Conservation (phyloP, 2,113 vertebrate genomes). For the Rhagologus leucostigma region DNA sequence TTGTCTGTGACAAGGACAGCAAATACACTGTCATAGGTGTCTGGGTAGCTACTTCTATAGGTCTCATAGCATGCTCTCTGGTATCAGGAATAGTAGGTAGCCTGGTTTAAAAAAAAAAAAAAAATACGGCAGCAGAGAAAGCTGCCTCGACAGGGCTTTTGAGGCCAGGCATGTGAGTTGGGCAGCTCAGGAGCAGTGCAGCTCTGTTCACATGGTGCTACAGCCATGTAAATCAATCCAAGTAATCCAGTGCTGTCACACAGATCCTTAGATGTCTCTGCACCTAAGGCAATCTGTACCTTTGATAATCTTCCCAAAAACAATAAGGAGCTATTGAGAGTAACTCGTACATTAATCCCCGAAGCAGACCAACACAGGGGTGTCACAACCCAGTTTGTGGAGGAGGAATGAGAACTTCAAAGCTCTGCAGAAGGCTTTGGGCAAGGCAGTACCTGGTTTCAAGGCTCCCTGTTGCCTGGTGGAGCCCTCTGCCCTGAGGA, state of each 20-base stretch:
- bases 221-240: not conserved
- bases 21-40: not conserved
- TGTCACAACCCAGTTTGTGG: not conserved
- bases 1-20: not conserved
- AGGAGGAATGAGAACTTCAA: not conserved
- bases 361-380: not conserved
- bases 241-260: not conserved
- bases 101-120: not conserved
- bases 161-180: not conserved
- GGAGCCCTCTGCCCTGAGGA: not conserved
- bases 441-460: not conserved
- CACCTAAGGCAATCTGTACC: not conserved
- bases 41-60: not conserved
- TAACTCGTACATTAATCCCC: not conserved
- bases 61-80: not conserved
- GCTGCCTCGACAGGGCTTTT: rapidly evolving
- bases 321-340: not conserved
- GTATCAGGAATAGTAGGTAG: not conserved
- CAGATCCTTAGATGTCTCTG: not conserved
- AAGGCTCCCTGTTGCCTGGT: not conserved
- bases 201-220: not conserved
- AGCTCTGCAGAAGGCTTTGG: not conserved
- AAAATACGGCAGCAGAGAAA: rapidly evolving
- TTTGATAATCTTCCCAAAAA: not conserved
- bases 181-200: not conserved